phyloP scores from a whole-genome alignment of 2,888 invertebrate species.

The Mycalesis mineus region DNA sequence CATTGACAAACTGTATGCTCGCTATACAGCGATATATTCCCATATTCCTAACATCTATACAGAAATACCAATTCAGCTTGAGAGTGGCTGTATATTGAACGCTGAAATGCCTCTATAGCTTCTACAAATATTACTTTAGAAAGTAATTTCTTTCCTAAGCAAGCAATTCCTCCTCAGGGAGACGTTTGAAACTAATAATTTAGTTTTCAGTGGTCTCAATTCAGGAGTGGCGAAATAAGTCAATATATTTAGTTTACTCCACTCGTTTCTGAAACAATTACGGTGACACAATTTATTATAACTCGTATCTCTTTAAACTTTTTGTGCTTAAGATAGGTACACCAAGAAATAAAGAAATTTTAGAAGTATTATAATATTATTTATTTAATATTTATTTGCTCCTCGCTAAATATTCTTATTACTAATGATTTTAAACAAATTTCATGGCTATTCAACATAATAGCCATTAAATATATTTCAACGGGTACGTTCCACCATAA shows the following conservation, averaged over 20 bases:
- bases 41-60: background rate
- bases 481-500: no score
- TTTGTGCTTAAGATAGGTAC: no score
- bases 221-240: background rate
- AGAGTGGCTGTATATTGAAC: background rate
- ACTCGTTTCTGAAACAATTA: no score
- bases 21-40: background rate
- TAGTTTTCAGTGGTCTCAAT: background rate
- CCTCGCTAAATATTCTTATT: no score
- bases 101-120: background rate
- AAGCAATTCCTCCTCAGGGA: background rate
- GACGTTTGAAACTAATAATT: background rate
- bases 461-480: no score
- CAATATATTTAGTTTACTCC: background rate
- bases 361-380: no score
- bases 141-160: conserved; percentile 1
- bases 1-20: background rate
- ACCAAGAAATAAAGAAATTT: no score
- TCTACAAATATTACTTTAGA: background rate
- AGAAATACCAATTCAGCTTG: background rate
- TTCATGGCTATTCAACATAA: no score
- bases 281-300: no score
- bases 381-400: no score
- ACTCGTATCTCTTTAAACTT: no score
- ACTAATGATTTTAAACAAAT: no score